Conservation (phyloP, 2,113 vertebrate genomes). For the Actenoides lindsayi region DNA sequence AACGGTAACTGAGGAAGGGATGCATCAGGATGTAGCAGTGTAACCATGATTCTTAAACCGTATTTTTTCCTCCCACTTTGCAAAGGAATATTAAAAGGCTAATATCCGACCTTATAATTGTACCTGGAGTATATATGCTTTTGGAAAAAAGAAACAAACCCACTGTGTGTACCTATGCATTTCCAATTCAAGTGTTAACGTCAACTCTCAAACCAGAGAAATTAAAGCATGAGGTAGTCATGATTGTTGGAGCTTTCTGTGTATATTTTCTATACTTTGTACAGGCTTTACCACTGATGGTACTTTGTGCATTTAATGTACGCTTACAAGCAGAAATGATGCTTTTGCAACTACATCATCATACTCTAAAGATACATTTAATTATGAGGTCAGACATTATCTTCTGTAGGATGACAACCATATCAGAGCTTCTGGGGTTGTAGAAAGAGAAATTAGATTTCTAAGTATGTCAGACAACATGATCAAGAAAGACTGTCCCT, state of each 20-base stretch:
- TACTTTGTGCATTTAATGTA: neutral
- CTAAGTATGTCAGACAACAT: neutral
- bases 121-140: neutral
- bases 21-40: neutral
- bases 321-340: neutral
- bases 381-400: neutral
- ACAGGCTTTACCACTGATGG: neutral
- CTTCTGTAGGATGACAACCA: neutral
- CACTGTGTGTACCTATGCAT: too few species aligned
- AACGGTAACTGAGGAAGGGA: neutral
- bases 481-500: neutral
- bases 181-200: neutral
- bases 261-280: neutral
- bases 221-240: neutral
- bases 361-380: neutral
- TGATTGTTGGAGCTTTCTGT: neutral
- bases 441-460: neutral
- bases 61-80: neutral
- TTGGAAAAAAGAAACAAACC: neutral
- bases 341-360: neutral
- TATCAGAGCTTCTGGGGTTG: neutral
- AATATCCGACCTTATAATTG: neutral
- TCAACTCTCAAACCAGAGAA: neutral
- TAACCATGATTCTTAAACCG: neutral
- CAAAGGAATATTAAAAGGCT: neutral